Base-by-base conservation (phyloP, 2,797 vertebrate genomes). In the Argentina silus region DNA sequence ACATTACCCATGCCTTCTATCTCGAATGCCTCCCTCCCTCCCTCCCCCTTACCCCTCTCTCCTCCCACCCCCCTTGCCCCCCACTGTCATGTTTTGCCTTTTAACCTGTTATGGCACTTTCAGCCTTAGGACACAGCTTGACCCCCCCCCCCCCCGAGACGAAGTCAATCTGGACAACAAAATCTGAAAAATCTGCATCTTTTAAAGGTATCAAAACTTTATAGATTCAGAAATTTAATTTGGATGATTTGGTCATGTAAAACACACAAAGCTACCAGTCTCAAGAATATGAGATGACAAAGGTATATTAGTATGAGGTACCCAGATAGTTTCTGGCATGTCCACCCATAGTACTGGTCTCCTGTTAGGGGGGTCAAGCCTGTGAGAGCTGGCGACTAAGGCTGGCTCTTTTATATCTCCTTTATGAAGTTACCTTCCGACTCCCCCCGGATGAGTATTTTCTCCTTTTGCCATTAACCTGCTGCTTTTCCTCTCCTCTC, bases 401-500 rank as follows among this genome's bases (percentile, higher is more conserved):
- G 91, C 90, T 91, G 81, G 90, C 88, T 89, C 90, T 78, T 90
- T 91, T 83, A 92, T 83, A 93, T 67, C 79, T 84, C 77, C 65
- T 78, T 72, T 81, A 73, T 92, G 81, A 89, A 89, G 82, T 91
- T 85, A 85, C 90, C 87, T 89, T 91, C 90, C 87, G 47, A 89
- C 92, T 87, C 86, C 88, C 88, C 91, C 84, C 84, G 87, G 86
- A 88, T 95, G 91, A 94, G 90, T 93, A 92, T 96, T 91, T 93
- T 93, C 86, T 93, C 95, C 94, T 91, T 93, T 96, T 97, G 95
- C 95, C 98, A 98, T 97, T 98, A 98, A 98, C 96, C 95, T 97
- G 93, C 95, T 94, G 93, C 95, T 98, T 96, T 96, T 98, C 97
- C 96, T 98, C 94, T 82, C 96, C 96, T 97, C 92, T 96, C 96